Evolutionary conservation across 2,888 invertebrate genomes (phyloP), one percentile per base, ranked within the genome.

Genomic region (Elgonia sp.): DNA sequence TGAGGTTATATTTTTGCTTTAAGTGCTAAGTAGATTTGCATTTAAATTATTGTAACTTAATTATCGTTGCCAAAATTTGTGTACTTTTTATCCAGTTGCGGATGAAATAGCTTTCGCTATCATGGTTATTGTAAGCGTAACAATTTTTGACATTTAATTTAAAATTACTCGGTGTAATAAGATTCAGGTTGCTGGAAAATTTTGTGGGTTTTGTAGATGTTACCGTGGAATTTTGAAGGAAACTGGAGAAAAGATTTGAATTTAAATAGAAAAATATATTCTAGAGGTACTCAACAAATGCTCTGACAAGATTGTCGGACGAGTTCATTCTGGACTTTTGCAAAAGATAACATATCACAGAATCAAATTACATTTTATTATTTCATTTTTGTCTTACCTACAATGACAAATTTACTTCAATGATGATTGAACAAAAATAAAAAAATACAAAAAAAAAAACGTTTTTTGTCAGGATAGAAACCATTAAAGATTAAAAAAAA

Each of bases 201-300:
- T 42, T 65, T 65, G 53, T 40, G 55, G 20, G 9, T 37, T 29
- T 29, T 63, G 65, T 40, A 53, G 76, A 77, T 39, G 62, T 37
- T 65, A 2, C 53, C 16, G 46, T 12, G 75, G 10, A 62, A 62
- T 46, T 62, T 75, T 75, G 62, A 46, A 29, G 12, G 46, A 62
- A 75, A 29, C n/a, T 63, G 53, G 1, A 53, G 20, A 55, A 14
- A 7, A 57, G 55, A 67, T 79, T 79, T 79, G 57, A 79, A 79
- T 79, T 79, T 79, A 79, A 79, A 79, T 79, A 67, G 77, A 79
- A 79, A 79, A 42, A 57, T 67, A 37, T 67, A 63, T 79, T 79
- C 10, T 18, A n/a, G 76, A 76, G 53, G 21, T 42, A 18, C 53
- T 63, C 63, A 39, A 53, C 77, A 53, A 55, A 67, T 53, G 21